Evolutionary conservation across 2,797 vertebrate genomes (phyloP), one percentile per base, ranked within the genome.

Genomic region (Hafferia zeledoni): DNA sequence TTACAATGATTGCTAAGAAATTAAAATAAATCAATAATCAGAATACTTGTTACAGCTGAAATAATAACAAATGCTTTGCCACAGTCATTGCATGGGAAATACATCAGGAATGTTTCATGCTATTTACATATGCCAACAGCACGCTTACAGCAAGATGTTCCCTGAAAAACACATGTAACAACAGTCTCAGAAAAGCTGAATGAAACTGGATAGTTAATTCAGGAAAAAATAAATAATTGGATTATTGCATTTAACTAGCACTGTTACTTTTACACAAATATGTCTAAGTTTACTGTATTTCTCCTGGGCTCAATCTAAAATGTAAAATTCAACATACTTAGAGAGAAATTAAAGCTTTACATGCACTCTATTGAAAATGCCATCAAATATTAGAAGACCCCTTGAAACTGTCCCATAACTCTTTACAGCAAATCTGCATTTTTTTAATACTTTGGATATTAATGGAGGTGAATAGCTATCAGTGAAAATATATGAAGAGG

Each of bases 361-460:
- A 92, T 44, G 64, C 31, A 91, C 23, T 75, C 12, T n/a, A 59
- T 13, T 82, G 85, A 95, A 92, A 64, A 83, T 37, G 25, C 5
- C 92, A 93, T 91, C 67, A 82, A 61, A 52, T 55, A 31, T 55
- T 35, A 79, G 47, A 90, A 96, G 28, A 63, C 31, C 83, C 93
- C 79, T 81, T 93, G 19, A 91, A 83, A 60, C 53, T 86, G 92
- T 89, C 89, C 94, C 28, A 14, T 69, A 96, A 83, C 25, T 85
- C 71, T 63, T 87, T 3, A 80, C 18, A 94, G 77, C 52, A 95
- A 83, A 85, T 13, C n/a, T 85, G 59, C 65, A 57, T 23, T 56
- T 88, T 60, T 83, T 56, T 37, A 8, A 63, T 72, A 50, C 47
- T 84, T 83, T 71, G 70, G 67, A 49, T 50, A 80, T 69, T 60